Evolutionary conservation across 1,140 invertebrate species (phyloP), one percentile per base, ranked within the genome.

Genomic region (Leptinotarsa defecta): DNA sequence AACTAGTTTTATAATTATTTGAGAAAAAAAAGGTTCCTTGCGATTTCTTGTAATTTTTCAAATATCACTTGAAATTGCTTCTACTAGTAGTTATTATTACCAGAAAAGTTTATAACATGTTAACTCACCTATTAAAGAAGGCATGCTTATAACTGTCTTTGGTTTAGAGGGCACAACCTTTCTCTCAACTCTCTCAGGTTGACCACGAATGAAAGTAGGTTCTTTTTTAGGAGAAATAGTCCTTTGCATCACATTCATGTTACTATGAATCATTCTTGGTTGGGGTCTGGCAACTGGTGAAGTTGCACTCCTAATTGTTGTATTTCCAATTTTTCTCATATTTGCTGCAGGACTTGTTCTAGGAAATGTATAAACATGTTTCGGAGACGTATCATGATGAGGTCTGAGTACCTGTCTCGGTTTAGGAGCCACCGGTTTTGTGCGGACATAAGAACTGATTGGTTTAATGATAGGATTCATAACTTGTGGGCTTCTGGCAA

Each of bases 131-230:
- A 80, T 76, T 24, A 83, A 73, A 68, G 81, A 78, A 3, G 83
- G 83, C 83, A 84, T 84, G 65, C 67, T 81, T 19, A 84, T 84
- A 20, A 83, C 79, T 19, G 79, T 74, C 61, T 81, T 83, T 8
- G 78, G 75, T 48, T 74, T 79, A 22, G 77, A 71, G 17, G 74
- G 74, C 8, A 62, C 61, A 17, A 72, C 61, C 13, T 65, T 72
- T 19, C 74, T 65, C 22, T 71, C 61, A 0, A 76, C 34, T 13
- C 6, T 48, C 27, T 71, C 65, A n/a, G 73, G 71, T 43, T 68
- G 74, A 27, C 63, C 67, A 52, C 69, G 63, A 13, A 75, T 65
- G 17, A 65, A n/a, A 20, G 65, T 17, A 15, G 72, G 34, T 19
- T 74, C 72, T 20, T 65, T 74, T 67, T 48, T 74, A 15, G 62